Evolutionary conservation across 2,888 invertebrate genomes (phyloP), one percentile per base, ranked within the genome.

Genomic region (Julus scandinavius): DNA sequence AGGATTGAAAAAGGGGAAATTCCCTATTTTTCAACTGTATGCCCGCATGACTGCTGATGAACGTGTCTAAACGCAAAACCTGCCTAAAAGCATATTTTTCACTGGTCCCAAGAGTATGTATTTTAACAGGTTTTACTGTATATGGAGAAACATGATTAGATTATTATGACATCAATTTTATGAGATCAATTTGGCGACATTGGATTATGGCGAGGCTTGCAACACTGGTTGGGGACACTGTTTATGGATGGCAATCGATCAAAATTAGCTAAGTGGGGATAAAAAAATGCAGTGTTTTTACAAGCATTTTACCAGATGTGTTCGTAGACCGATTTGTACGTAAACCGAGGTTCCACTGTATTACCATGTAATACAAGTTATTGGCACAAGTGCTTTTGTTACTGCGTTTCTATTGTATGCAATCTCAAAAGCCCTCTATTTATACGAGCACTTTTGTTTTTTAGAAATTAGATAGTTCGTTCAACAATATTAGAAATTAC

Each of bases 161-260:
- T 29, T 63, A 63, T 63, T 15, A 17, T n/a, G 6, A 4, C n/a
- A 63, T n/a, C n/a, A n/a, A n/a, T n/a, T n/a, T n/a, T n/a, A n/a
- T n/a, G n/a, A n/a, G n/a, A n/a, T n/a, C 58, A n/a, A 63, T 63
- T 63, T 63, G 58, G 58, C n/a, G 58, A 63, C 58, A 63, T n/a
- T 63, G 58, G 58, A 63, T 63, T 63, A 63, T 63, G n/a, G 58
- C 58, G 17, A 6, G n/a, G 58, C n/a, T 63, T 63, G n/a, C 17
- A 63, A 63, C n/a, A 1, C 58, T 6, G n/a, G 58, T 63, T 63
- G 58, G 58, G 29, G 3, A n/a, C 17, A n/a, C 58, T 63, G 17
- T n/a, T n/a, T n/a, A 45, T 45, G 45, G 45, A n/a, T 17, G 58
- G 17, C 58, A 63, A 63, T 63, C 58, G 58, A 63, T 63, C 58